Evolutionary conservation across 2,797 vertebrate genomes (phyloP).

Genomic region (Gymnodraco acuticeps): DNA sequence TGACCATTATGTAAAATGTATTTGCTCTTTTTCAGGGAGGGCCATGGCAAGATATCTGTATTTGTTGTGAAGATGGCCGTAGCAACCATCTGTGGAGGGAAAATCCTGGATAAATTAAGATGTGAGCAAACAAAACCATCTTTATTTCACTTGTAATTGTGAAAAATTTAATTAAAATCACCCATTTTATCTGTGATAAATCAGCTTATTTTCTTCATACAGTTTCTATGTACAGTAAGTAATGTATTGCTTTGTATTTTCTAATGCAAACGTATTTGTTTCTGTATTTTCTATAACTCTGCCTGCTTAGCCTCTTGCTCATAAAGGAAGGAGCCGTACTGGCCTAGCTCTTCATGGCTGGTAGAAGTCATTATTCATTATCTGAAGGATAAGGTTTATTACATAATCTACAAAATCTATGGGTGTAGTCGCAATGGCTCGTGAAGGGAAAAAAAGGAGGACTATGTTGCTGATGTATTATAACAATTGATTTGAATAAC

Average conservation of each 20-base stretch:
- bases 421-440: constrained; percentile 52
- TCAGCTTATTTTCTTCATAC: constrained; percentile 36
- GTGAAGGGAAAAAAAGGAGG: constrained; percentile 36
- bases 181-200: constrained; percentile 45
- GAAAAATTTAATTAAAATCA: constrained; percentile 44
- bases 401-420: constrained; percentile 69
- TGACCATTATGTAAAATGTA: constrained; percentile 22
- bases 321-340: constrained; percentile 32
- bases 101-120: constrained; percentile 99
- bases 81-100: constrained; percentile 96
- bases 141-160: constrained; percentile 50
- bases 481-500: constrained; percentile 68
- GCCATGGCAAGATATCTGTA: constrained; percentile 93
- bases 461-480: constrained; percentile 37
- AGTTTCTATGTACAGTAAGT: constrained; percentile 14
- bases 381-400: constrained; percentile 65
- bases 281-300: constrained; percentile 37
- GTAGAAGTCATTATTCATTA: constrained; percentile 71
- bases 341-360: constrained; percentile 40
- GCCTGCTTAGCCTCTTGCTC: constrained; percentile 42
- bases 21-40: constrained; percentile 88
- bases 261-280: constrained; percentile 21
- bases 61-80: constrained; percentile 96
- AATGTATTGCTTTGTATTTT: constrained; percentile 38
- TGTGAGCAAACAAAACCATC: constrained; percentile 87